Conservation (phyloP, 2,888 invertebrate species). For the Lutraria lutraria region DNA sequence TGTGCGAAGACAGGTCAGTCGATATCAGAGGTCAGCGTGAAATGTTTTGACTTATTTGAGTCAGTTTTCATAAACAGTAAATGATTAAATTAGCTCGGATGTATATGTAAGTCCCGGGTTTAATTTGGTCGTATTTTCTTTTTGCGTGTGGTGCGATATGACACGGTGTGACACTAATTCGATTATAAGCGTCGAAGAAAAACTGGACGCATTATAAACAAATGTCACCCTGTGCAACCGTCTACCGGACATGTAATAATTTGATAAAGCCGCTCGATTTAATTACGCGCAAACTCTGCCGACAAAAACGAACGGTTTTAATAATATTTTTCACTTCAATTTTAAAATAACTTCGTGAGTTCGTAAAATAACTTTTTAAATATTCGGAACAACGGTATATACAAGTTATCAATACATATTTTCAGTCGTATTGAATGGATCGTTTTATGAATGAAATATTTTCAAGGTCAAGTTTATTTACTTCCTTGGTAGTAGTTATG, state of each 20-base stretch:
- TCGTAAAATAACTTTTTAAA: not conserved
- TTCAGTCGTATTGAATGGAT: constrained; percentile 9
- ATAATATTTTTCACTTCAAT: not conserved
- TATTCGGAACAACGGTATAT: not conserved
- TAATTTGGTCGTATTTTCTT: constrained; percentile 10
- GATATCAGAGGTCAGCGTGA: not conserved
- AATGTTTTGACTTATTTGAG: not conserved
- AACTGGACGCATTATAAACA: constrained; percentile 36
- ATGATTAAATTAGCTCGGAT: not conserved
- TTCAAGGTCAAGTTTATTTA: constrained; percentile 38
- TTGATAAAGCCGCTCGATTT: constrained; percentile 14
- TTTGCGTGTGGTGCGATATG: constrained; percentile 43
- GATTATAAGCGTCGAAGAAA: constrained; percentile 27
- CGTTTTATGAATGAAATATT: constrained; percentile 44
- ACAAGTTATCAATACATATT: not conserved
- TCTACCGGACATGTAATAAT: not conserved
- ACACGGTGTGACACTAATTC: constrained; percentile 52
- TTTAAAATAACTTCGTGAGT: not conserved
- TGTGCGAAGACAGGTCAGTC: no score
- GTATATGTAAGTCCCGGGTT: not conserved
- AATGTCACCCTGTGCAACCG: constrained; percentile 24
- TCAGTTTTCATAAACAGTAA: constrained; percentile 1
- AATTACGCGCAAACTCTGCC: not conserved
- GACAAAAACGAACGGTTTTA: not conserved
- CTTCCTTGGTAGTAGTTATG: constrained; percentile 25